Base-by-base conservation (phyloP, 2,888 invertebrate species). In the Chydorus sphaericus region DNA sequence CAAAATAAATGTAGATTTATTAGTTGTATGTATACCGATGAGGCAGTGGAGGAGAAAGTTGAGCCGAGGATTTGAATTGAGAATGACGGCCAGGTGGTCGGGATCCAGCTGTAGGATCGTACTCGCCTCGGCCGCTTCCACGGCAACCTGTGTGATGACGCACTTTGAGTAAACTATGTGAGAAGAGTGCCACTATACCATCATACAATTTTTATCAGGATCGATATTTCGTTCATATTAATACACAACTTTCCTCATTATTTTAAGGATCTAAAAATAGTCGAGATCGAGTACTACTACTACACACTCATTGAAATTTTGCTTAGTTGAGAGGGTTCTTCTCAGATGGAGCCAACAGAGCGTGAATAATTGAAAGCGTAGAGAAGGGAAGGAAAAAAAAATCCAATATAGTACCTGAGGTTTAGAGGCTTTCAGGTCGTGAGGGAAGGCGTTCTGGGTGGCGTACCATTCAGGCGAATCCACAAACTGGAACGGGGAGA, bases 401-500 rank as follows among this genome's bases (percentile, higher is more conserved):
- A n/a, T n/a, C n/a, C 52, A 65, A 64, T n/a, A 4, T 60, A 65
- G 66, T 69, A 82, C 82, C 79, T 87, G 83, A 69, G 31, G 29
- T 28, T 44, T 44, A 14, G 44, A 20, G 26, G 44, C 44, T 44
- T 44, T 44, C 26, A 44, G 26, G 23, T 44, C 44, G 11, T 44
- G 20, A 3, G 23, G 11, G 10, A 33, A 36, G 11, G 31, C 65
- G 26, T 31, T 44, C 51, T 53, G 70, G 67, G 60, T 44, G 26
- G 28, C 36, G 36, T 88, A 87, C 84, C 87, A 88, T 72, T 89
- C 88, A 0, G 87, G 87, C n/a, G 87, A 87, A 70, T 88, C 88
- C 59, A 89, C 79, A 69, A 89, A 89, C 71, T 89, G 86, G 68
- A 84, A 84, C 59, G 81, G 77, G 65, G 80, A 78, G 64, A 88